Percentiles rank a stretch among this genome's conserved stretches.
phyloP scores from a whole-genome alignment of 2,888 invertebrate genomes.

The Antitype chi region DNA sequence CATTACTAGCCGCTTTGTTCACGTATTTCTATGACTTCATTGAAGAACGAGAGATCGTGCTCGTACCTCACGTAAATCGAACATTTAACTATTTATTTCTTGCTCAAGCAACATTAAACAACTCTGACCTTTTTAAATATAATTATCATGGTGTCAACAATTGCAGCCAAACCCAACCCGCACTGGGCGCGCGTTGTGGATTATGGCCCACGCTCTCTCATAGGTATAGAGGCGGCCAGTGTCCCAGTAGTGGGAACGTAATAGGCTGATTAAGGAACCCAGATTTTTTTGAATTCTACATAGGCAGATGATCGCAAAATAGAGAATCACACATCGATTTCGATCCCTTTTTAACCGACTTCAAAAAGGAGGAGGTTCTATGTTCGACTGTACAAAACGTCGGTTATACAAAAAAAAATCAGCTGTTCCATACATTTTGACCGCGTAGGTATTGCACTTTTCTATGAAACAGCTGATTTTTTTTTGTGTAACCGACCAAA shows the following conservation, averaged over 20 bases:
- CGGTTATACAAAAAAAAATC: too few species aligned
- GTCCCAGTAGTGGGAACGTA: not conserved
- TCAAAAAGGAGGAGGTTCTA: too few species aligned
- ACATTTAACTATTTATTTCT: constrained; percentile 5
- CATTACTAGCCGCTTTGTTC: constrained; percentile 25
- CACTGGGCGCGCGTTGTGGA: not conserved
- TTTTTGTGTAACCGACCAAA: too few species aligned
- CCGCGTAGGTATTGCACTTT: too few species aligned
- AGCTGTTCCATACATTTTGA: too few species aligned
- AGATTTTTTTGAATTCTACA: not conserved
- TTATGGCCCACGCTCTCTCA: not conserved
- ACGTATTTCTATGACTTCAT: constrained; percentile 15
- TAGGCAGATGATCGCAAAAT: not conserved
- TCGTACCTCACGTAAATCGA: constrained; percentile 14
- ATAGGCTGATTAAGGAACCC: too few species aligned
- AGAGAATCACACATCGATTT: not conserved
- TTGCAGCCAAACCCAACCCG: not conserved
- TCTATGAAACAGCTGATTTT: too few species aligned
- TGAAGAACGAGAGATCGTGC: constrained; percentile 16
- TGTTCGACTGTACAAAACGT: too few species aligned
- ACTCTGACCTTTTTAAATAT: not conserved
- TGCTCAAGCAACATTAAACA: not conserved
- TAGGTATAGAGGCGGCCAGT: not conserved
- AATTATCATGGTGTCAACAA: not conserved
- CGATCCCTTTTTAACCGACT: too few species aligned